A percentile compares a stretch with the other conserved stretches of the same genome.
Conservation (phyloP, 2,888 invertebrate genomes). For the Dryomyza anilis region DNA sequence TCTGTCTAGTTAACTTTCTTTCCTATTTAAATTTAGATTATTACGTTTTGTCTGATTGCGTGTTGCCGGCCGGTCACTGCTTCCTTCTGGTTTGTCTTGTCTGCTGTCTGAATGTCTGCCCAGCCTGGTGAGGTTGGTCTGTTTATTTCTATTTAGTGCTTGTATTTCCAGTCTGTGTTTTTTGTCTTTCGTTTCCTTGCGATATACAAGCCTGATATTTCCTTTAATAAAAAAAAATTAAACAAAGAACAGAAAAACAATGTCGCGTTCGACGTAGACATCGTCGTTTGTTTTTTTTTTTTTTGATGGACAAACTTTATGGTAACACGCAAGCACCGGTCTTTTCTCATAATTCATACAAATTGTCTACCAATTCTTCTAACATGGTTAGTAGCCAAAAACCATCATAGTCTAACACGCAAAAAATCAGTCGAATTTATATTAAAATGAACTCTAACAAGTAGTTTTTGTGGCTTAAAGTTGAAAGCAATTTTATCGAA, state of each 20-base stretch:
- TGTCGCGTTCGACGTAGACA: background rate
- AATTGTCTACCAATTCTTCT: background rate
- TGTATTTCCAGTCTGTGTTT: background rate
- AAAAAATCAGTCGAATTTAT: too few relatives aligned
- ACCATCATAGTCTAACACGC: too few relatives aligned
- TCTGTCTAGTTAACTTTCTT: too few relatives aligned
- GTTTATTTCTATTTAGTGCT: background rate
- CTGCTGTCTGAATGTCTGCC: constrained; percentile 4
- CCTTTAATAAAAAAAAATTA: background rate
- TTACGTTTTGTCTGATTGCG: constrained; percentile 14
- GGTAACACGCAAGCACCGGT: background rate
- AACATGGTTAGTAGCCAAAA: background rate
- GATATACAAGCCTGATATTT: background rate
- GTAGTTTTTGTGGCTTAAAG: too few relatives aligned
- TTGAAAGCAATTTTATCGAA: too few relatives aligned
- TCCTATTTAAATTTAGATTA: constrained; percentile 5
- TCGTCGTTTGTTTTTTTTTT: background rate
- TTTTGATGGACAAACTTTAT: background rate
- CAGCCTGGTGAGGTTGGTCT: constrained; percentile 15
- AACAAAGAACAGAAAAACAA: background rate
- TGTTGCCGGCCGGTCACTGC: background rate
- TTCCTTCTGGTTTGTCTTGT: background rate
- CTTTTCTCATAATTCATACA: background rate
- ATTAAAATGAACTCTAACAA: too few relatives aligned
- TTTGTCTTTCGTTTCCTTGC: background rate